These are phyloP conservation scores for Myanophis thanlyinensis DNA, from an alignment of 2,113 vertebrate species.

Conservation along the genomic window DNA sequence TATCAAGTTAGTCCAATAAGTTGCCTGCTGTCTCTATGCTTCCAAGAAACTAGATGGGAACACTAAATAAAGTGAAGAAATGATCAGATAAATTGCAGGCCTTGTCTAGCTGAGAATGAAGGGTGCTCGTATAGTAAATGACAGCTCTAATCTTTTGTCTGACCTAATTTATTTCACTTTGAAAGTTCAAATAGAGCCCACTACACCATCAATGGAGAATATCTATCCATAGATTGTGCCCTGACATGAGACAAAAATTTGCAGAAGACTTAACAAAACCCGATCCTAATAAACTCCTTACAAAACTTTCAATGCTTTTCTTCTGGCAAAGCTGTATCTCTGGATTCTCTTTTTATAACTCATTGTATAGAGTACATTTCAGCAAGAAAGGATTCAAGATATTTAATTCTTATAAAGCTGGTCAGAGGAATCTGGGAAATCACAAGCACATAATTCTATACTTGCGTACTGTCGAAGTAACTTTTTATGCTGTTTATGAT, in stretches of 20 bases:
- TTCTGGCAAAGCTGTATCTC: not conserved
- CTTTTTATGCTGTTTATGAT: conserved; percentile 34
- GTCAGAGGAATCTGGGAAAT: not conserved
- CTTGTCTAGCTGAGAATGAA: conserved; percentile 59
- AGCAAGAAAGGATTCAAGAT: not conserved
- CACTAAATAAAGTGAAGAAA: conserved; percentile 67
- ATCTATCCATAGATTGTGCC: conserved; percentile 37
- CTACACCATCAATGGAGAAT: conserved; percentile 49
- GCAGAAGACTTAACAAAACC: conserved; percentile 1
- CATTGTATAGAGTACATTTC: conserved; percentile 4
- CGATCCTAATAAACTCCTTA: conserved; percentile 30
- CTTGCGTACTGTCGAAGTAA: conserved; percentile 35
- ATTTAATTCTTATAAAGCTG: not conserved
- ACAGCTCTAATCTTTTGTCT: conserved; percentile 74
- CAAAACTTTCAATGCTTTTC: not conserved
- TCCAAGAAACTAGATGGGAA: conserved; percentile 49
- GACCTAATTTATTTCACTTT: conserved; percentile 79
- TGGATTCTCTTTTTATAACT: rapidly evolving
- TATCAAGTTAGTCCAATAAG: conserved; percentile 18
- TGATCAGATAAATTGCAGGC: conserved; percentile 70
- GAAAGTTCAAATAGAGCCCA: conserved; percentile 64
- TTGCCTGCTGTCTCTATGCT: conserved; percentile 40
- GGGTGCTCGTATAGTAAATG: conserved; percentile 60
- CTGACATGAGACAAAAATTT: not conserved
- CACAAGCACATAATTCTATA: not conserved